Base-by-base conservation (phyloP, 2,888 invertebrate genomes). In the Acleris holmiana region DNA sequence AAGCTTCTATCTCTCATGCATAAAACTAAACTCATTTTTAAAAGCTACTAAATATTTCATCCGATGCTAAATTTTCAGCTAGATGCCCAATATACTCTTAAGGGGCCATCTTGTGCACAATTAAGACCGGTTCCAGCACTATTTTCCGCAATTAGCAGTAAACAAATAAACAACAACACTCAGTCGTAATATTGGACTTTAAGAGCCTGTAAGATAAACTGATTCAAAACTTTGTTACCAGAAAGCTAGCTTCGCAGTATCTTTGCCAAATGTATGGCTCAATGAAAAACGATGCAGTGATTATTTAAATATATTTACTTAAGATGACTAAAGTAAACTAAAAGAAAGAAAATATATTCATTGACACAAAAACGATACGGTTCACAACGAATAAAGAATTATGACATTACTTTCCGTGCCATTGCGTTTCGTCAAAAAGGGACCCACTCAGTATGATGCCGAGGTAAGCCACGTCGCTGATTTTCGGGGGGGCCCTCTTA, bases 161-260 rank as follows among this genome's bases (percentile, higher is more conserved):
- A 50, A 60, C 55, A 65, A 65, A 65, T 65, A 57, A 57, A 60
- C 65, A 55, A 55, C 35, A 50, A 55, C 55, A 41, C 49, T 49
- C 53, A 49, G 55, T 29, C 73, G 72, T 71, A 72, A 67, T 67
- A 73, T 74, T 73, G 68, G 68, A 76, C 73, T 76, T 78, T 72
- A 70, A 59, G 74, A 77, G 74, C 68, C 73, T 67, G 69, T 70
- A 69, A 75, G 75, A 74, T 76, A 79, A 79, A 80, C 81, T 78
- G 82, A 79, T 79, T 77, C 66, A 29, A 63, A 78, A 79, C 79
- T 78, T 78, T 73, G 78, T 74, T 75, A 73, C 70, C 67, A 64
- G 58, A 66, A 67, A 82, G 72, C 76, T 71, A 72, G 73, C 75
- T 74, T 71, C 69, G 35, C 67, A 74, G 71, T 72, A 64, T 73